phyloP scores from a whole-genome alignment of 2,888 invertebrate species.

The Cheilosia urbana region DNA sequence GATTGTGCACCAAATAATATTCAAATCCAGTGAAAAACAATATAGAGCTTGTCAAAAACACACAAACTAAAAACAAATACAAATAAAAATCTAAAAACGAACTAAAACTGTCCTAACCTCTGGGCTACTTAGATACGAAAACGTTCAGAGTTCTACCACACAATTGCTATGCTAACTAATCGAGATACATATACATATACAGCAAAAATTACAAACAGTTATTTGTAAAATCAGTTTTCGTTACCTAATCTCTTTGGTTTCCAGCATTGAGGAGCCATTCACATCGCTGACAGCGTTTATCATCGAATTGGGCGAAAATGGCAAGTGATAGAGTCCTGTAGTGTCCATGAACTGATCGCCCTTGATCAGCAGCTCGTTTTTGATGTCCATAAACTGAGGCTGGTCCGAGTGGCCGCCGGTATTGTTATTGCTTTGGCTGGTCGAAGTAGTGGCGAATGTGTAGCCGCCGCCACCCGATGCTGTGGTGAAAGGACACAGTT shows the following conservation, averaged over 20 bases:
- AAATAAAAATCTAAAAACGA: neutral
- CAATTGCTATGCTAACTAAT: neutral
- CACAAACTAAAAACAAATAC: conserved; percentile 1
- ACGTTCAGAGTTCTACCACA: conserved; percentile 22
- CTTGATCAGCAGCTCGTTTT: conserved; percentile 82
- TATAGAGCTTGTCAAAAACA: conserved; percentile 11
- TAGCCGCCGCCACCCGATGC: conserved; percentile 64
- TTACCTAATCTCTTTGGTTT: conserved; percentile 84
- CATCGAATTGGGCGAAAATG: conserved; percentile 83
- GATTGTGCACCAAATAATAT: conserved; percentile 32
- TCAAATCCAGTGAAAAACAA: conserved; percentile 64
- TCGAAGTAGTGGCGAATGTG: conserved; percentile 57
- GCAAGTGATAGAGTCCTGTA: conserved; percentile 82
- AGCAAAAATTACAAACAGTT: conserved; percentile 32
- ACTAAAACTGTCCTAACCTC: conserved; percentile 27
- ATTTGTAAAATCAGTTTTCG: conserved; percentile 49
- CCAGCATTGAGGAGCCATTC: conserved; percentile 81
- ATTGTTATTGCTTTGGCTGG: conserved; percentile 74
- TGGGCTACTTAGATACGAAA: conserved; percentile 1
- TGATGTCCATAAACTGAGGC: conserved; percentile 82
- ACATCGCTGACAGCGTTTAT: conserved; percentile 83
- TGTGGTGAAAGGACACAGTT: conserved; percentile 81
- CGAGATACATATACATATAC: neutral
- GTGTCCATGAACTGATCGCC: conserved; percentile 81
- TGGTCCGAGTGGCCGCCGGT: conserved; percentile 76